A percentile compares a stretch with the other conserved stretches of the same genome.
These are phyloP conservation scores for Calycopis cecrops DNA, from an alignment of 1,140 invertebrate species.

Conservation along the genomic window DNA sequence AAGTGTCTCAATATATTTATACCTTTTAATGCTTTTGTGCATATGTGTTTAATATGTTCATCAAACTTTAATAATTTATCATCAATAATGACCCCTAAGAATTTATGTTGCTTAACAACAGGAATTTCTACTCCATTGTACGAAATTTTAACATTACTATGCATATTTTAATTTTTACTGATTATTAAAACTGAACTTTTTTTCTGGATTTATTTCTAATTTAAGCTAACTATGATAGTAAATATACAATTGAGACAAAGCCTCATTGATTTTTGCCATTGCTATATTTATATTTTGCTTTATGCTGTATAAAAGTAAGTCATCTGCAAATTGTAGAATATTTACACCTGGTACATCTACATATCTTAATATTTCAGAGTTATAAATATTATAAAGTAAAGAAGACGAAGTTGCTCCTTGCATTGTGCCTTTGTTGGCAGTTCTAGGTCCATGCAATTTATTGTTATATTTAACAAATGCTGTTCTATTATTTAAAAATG, in stretches of 20 bases:
- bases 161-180: too few relatives aligned
- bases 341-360: slow-evolving; percentile 15
- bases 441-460: slow-evolving; percentile 13
- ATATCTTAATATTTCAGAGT: slow-evolving; percentile 10
- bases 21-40: slow-evolving; percentile 18
- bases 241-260: neutral
- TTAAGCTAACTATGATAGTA: neutral
- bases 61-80: slow-evolving; percentile 19
- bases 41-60: slow-evolving; percentile 20
- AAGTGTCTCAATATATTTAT: slow-evolving; percentile 20
- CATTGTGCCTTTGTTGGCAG: slow-evolving; percentile 8
- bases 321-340: slow-evolving; percentile 20
- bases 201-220: slow-evolving; percentile 4
- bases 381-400: neutral
- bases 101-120: slow-evolving; percentile 15
- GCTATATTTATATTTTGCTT: slow-evolving; percentile 16
- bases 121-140: slow-evolving; percentile 17
- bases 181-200: slow-evolving; percentile 21
- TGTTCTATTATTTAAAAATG: slow-evolving; percentile 6
- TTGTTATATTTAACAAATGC: slow-evolving; percentile 9
- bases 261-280: neutral
- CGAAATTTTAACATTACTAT: too few relatives aligned
- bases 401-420: slow-evolving; percentile 1
- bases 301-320: slow-evolving; percentile 14
- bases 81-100: slow-evolving; percentile 16